Evolutionary conservation across 2,113 vertebrate species (phyloP), one percentile per base, ranked within the genome.

Genomic region (Corydoras maculifer): DNA sequence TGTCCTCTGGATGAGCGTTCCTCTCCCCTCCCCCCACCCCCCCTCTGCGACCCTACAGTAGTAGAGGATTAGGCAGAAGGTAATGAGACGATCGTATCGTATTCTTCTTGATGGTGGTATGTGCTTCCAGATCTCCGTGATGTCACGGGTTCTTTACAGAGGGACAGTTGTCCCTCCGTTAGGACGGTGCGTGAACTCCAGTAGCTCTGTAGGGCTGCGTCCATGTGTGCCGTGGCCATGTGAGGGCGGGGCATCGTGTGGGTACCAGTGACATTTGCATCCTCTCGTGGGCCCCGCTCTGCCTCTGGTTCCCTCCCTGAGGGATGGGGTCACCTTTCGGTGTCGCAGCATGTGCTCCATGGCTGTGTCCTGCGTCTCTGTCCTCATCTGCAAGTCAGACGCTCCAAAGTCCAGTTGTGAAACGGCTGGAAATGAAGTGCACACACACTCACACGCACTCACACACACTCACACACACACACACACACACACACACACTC

Each of bases 291-390:
- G 43, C 70, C n/a, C 61, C 12, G 69, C 29, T 48, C 54, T 54
- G 65, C 65, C 69, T 29, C 50, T 10, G 62, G 58, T n/a, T 67
- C 32, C 29, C 48, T 68, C 55, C 79, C 64, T 50, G 2, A 73
- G 79, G 76, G 64, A 75, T 63, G 25, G 67, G 67, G 70, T 80
- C 79, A 80, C 76, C 76, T 80, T 80, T 80, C 58, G 60, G 75
- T 53, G 48, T 51, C 15, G 55, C 51, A 50, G 51, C 65, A 59
- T 11, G 73, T 63, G 58, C 69, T 64, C 58, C 73, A 67, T 69
- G 57, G 60, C 73, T 60, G 31, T 43, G 49, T 43, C 51, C 58
- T 61, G 15, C 32, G 29, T 69, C 29, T 73, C 18, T 68, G 71
- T 77, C 72, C 49, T 11, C 57, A 69, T 51, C 50, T 67, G 9